Percentiles rank a stretch among this genome's conserved stretches.
Conservation (phyloP, 2,888 invertebrate genomes). For the Hedychridium roseum region DNA sequence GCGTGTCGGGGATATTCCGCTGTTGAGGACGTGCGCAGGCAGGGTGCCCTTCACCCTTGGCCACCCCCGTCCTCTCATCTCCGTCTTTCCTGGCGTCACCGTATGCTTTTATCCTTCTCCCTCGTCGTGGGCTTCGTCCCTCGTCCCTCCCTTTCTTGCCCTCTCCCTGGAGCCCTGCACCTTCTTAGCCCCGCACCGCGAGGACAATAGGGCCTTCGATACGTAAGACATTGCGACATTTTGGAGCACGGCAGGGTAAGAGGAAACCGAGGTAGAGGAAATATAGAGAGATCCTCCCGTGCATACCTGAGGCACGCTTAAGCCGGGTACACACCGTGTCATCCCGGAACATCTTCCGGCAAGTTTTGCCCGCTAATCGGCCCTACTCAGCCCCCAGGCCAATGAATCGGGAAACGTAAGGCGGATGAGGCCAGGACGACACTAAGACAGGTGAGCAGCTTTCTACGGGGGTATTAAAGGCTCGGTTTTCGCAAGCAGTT, state of each 20-base stretch:
- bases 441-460: slow-evolving; percentile 10
- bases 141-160: slow-evolving; percentile 14
- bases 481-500: too few relatives aligned
- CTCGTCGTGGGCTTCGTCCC: too few relatives aligned
- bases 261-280: background rate
- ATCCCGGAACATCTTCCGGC: slow-evolving; percentile 1
- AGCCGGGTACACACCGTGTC: background rate
- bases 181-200: too few relatives aligned
- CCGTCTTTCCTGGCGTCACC: too few relatives aligned
- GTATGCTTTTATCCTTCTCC: too few relatives aligned
- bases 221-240: slow-evolving; percentile 59
- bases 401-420: slow-evolving; percentile 9
- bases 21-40: slow-evolving; percentile 20
- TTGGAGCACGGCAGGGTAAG: slow-evolving; percentile 10
- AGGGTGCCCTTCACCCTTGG: slow-evolving; percentile 40
- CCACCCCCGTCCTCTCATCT: slow-evolving; percentile 28
- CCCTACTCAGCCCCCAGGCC: background rate
- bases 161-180: too few relatives aligned
- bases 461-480: slow-evolving; percentile 4
- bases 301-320: background rate
- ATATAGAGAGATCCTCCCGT: slow-evolving; percentile 3
- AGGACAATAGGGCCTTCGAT: slow-evolving; percentile 42
- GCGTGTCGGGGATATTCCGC: slow-evolving; percentile 11
- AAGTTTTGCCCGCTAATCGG: slow-evolving; percentile 3
- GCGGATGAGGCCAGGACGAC: background rate